Percentiles rank a stretch among this genome's conserved stretches.
Evolutionary conservation across 2,888 invertebrate genomes (phyloP).

Genomic region (Toxonevra muliebris): DNA sequence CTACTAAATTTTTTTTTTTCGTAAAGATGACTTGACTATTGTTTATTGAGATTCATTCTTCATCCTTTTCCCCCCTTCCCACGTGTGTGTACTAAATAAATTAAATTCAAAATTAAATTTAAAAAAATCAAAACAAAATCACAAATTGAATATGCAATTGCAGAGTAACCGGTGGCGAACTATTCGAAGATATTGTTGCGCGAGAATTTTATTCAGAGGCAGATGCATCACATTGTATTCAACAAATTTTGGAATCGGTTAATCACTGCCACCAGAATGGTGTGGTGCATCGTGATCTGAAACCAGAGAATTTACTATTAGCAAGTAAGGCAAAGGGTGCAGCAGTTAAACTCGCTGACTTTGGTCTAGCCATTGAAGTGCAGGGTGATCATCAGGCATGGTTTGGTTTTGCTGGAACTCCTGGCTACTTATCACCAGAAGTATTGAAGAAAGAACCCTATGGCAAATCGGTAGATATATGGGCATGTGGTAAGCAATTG

Average conservation of each 20-base stretch:
- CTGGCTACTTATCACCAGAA: conserved; percentile 98
- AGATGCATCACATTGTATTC: conserved; percentile 99
- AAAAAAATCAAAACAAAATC: conserved; percentile 3
- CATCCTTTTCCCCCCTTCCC: conserved; percentile 46
- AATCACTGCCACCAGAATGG: conserved; percentile 99
- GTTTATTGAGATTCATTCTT: conserved; percentile 56
- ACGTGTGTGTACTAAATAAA: not conserved
- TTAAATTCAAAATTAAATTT: not conserved
- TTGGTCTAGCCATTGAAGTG: conserved; percentile 99
- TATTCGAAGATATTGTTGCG: conserved; percentile 99
- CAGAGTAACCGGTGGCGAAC: conserved; percentile 95
- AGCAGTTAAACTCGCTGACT: conserved; percentile 99
- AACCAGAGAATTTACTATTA: conserved; percentile 98
- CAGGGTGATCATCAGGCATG: conserved; percentile 98
- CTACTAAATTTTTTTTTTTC: not conserved
- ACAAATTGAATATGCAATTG: conserved; percentile 50
- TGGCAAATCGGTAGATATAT: conserved; percentile 99
- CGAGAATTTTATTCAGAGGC: conserved; percentile 99
- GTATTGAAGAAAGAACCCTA: conserved; percentile 99
- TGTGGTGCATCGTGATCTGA: conserved; percentile 98
- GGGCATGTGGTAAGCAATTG: conserved; percentile 89
- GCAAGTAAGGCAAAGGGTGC: conserved; percentile 99
- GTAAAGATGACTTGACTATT: conserved; percentile 54
- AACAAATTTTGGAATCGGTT: conserved; percentile 99
- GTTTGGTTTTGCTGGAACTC: conserved; percentile 99